Evolutionary conservation across 1,140 invertebrate species (phyloP).

Genomic region (Pollicipes pollicipes): DNA sequence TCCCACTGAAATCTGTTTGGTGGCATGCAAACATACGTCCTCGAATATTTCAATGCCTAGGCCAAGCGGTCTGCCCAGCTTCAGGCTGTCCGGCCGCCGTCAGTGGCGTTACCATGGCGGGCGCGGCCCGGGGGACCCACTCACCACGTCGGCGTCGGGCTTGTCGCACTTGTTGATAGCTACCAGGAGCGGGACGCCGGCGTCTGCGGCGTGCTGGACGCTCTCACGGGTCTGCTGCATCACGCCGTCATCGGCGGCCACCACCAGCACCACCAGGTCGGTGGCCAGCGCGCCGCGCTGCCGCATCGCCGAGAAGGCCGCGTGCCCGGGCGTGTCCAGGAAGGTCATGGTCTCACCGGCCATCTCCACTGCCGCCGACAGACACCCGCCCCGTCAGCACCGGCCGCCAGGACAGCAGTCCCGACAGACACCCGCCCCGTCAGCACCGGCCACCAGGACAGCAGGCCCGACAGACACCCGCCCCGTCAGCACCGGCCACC

Average conservation of each 20-base stretch:
- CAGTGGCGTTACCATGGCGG: no score
- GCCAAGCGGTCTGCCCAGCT: no score
- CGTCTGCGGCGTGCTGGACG: conserved; percentile 31
- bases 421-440: no score
- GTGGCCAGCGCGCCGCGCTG: conserved; percentile 76
- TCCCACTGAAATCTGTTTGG: no score
- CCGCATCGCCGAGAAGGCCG: conserved; percentile 83
- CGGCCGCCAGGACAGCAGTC: neutral
- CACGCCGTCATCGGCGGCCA: conserved; percentile 96
- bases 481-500: no score
- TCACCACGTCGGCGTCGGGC: conserved; percentile 62
- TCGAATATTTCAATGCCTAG: no score
- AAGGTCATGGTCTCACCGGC: conserved; percentile 69
- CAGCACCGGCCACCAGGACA: no score
- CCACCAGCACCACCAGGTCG: conserved; percentile 88
- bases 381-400: conserved; percentile 11
- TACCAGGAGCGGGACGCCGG: conserved; percentile 73
- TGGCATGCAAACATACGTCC: no score
- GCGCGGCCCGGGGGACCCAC: no score
- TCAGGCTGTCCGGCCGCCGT: no score
- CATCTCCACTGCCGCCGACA: conserved; percentile 40
- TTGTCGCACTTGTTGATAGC: conserved; percentile 99
- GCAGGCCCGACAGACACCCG: no score
- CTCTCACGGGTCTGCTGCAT: conserved; percentile 83
- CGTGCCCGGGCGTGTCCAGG: conserved; percentile 98